Evolutionary conservation across 2,113 vertebrate species (phyloP), one percentile per base, ranked within the genome.

Genomic region (Nansenia antarctica): DNA sequence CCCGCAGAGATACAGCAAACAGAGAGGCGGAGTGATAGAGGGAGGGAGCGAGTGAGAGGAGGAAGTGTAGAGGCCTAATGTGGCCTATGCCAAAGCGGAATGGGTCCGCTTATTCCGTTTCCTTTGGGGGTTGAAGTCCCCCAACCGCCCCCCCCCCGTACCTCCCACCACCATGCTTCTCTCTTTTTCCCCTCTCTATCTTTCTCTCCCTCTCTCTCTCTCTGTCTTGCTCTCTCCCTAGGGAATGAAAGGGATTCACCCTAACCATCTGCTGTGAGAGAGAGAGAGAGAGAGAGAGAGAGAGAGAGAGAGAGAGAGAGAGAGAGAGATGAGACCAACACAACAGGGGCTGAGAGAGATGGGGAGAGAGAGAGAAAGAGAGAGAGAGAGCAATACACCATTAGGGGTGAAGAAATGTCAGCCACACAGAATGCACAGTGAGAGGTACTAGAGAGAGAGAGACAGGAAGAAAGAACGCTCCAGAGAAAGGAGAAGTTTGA

Each of bases 401-500:
- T 62, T 26, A 11, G 35, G 35, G 11, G 26, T 67, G 55, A 34
- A 57, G 67, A 76, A 82, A 65, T 49, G 54, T n/a, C n/a, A n/a
- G n/a, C n/a, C 42, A 15, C 42, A 52, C 54, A 72, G 26, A 29
- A 11, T 2, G 20, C 12, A 47, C 54, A 34, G 37, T 37, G 52
- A 39, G 26, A 39, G n/a, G n/a, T n/a, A n/a, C n/a, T n/a, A n/a
- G 45, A 47, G 20, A 15, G 27, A 12, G 22, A 4, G 27, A 54
- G 22, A 30, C 2, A 30, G 22, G 6, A 27, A 15, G 0, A 0
- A 72, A 22, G 18, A n/a, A n/a, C n/a, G n/a, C n/a, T 14, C 18
- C 20, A 70, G 27, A 60, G 69, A 74, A 85, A 83, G 84, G 75
- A 85, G 84, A 90, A 88, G 79, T 85, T 60, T 71, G 69, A 63